Conservation (phyloP, 2,113 vertebrate genomes). For the Gambusia affinis region DNA sequence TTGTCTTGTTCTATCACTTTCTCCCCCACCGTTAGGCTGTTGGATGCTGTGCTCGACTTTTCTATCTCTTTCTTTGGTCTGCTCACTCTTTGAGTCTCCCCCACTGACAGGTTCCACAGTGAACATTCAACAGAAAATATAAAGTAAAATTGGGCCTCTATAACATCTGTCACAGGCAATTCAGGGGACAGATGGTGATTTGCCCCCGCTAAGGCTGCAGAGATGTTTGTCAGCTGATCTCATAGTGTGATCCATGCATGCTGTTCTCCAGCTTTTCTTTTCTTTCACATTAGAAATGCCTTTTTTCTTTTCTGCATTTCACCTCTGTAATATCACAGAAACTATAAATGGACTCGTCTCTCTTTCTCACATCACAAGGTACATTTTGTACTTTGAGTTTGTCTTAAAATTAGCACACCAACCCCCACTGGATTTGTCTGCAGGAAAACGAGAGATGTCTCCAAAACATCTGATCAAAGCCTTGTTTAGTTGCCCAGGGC, state of each 20-base stretch:
- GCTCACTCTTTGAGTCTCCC: constrained; percentile 59
- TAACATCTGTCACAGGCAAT: constrained; percentile 61
- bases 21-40: constrained; percentile 52
- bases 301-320: constrained; percentile 31
- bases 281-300: constrained; percentile 8
- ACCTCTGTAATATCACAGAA: constrained; percentile 39
- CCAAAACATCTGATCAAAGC: constrained; percentile 74
- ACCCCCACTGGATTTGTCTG: constrained; percentile 68
- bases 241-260: constrained; percentile 38
- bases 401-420: constrained; percentile 62
- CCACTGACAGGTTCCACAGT: constrained; percentile 47
- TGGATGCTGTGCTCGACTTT: constrained; percentile 23
- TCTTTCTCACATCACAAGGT: constrained; percentile 51
- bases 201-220: constrained; percentile 48
- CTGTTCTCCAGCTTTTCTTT: constrained; percentile 32
- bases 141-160: constrained; percentile 58
- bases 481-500: constrained; percentile 57
- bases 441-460: constrained; percentile 69
- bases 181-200: constrained; percentile 48
- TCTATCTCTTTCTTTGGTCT: constrained; percentile 49
- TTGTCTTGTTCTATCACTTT: constrained; percentile 62
- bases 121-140: constrained; percentile 50
- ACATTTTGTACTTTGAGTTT: constrained; percentile 61
- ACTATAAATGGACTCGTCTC: constrained; percentile 28
- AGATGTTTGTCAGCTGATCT: constrained; percentile 66